These are phyloP conservation scores for Hydractinia echinata DNA, from an alignment of 30 jellyfish, hydroid and myxozoan species.

Conservation along the genomic window DNA sequence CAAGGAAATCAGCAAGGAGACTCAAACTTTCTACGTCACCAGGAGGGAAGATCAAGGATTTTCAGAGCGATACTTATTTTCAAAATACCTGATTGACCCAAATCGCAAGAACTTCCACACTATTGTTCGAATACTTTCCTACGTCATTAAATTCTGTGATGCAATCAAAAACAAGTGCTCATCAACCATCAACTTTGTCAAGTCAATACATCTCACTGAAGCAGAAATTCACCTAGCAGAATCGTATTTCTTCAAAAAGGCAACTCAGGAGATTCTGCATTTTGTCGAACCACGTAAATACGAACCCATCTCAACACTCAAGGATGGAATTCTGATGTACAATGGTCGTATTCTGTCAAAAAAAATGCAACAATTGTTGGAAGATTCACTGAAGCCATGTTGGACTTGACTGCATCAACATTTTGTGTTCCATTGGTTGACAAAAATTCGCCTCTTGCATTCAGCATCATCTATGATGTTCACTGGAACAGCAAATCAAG, in stretches of 20 bases:
- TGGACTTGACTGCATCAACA: no score
- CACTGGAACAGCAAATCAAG: no score
- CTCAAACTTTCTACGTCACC: neutral
- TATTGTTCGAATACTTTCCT: neutral
- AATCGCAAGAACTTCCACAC: neutral
- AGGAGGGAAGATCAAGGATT: neutral
- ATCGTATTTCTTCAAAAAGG: no score
- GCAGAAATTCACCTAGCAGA: no score
- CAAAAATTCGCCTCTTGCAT: no score
- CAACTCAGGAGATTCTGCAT: no score
- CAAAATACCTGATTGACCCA: neutral
- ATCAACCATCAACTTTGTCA: no score
- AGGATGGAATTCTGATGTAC: neutral
- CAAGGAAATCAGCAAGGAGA: no score
- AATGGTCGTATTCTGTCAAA: constrained; percentile 19
- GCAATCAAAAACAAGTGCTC: neutral
- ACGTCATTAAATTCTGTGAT: neutral
- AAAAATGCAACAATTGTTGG: constrained; percentile 18
- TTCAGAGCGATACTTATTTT: neutral
- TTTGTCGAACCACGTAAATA: neutral
- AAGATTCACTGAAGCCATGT: constrained; percentile 11
- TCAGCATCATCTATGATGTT: no score
- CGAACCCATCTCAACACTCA: neutral
- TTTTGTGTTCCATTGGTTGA: no score
- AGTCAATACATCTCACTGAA: no score